A percentile compares a stretch with the other conserved stretches of the same genome.
phyloP scores from a whole-genome alignment of 2,888 invertebrate genomes.

The Eucriotettix oculatus region DNA sequence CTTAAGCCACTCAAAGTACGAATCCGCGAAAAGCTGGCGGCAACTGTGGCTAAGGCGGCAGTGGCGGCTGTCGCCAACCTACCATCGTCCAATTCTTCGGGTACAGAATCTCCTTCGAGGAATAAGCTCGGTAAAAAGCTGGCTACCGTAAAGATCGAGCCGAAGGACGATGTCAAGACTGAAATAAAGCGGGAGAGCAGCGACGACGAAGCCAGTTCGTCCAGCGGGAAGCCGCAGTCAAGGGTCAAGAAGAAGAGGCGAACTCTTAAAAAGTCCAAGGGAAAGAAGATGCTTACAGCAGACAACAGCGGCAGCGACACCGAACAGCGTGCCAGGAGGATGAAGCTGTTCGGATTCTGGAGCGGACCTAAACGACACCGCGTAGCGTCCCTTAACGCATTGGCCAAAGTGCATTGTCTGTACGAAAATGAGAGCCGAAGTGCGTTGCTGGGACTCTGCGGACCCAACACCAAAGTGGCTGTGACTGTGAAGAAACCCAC shows the following conservation, averaged over 20 bases:
- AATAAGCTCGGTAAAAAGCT: too few relatives aligned
- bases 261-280: background rate
- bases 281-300: slow-evolving; percentile 19
- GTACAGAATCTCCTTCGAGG: too few relatives aligned
- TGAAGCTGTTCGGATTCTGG: slow-evolving; percentile 52
- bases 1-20: background rate
- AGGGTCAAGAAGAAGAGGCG: background rate
- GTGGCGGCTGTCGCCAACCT: too few relatives aligned
- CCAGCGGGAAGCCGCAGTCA: too few relatives aligned
- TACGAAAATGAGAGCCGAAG: slow-evolving; percentile 65
- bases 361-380: slow-evolving; percentile 65
- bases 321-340: slow-evolving; percentile 22
- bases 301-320: slow-evolving; percentile 5
- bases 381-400: slow-evolving; percentile 75
- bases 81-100: too few relatives aligned
- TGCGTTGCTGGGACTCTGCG: slow-evolving; percentile 8
- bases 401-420: slow-evolving; percentile 79
- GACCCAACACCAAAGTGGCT: slow-evolving; percentile 4
- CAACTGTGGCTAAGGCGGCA: background rate
- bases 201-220: background rate
- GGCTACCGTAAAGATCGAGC: background rate
- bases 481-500: slow-evolving; percentile 11
- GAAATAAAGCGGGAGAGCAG: background rate
- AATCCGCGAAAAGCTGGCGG: background rate
- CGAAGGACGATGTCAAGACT: background rate